Evolutionary conservation across 2,797 vertebrate species (phyloP).

Genomic region (Squalus acanthias): DNA sequence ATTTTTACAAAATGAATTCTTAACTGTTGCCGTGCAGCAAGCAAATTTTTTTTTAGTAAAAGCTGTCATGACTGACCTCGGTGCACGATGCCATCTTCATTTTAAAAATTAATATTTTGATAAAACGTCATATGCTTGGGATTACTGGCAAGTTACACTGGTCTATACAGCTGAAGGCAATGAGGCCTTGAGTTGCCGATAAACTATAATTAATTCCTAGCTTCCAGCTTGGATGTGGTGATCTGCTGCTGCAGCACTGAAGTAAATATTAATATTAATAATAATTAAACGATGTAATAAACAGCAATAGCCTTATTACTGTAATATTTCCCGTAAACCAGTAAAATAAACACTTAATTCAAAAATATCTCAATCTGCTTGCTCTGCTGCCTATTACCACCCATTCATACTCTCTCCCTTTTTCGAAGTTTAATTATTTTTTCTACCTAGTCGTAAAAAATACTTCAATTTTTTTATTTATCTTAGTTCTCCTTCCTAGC

Average conservation of each 20-base stretch:
- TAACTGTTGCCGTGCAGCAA: not conserved
- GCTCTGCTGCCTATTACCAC: not conserved
- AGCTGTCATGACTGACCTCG: not conserved
- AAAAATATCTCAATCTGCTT: not conserved
- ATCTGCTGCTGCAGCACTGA: not conserved
- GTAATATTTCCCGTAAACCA: not conserved
- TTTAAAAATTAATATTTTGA: not conserved
- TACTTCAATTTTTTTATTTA: conserved; percentile 20
- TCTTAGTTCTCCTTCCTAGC: conserved; percentile 6
- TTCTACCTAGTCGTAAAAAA: not conserved
- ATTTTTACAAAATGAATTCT: not conserved
- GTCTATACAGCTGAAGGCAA: not conserved
- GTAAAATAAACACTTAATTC: not conserved
- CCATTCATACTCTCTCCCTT: not conserved
- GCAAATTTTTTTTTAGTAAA: not conserved
- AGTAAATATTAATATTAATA: not conserved
- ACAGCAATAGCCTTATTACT: not conserved
- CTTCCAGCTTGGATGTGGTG: not conserved
- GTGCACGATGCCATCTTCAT: not conserved
- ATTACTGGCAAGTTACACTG: not conserved
- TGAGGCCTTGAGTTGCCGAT: not conserved
- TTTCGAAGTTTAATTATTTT: not conserved
- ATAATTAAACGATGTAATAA: not conserved
- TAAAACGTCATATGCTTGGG: not conserved
- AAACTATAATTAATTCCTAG: not conserved